Percentiles rank a stretch among this genome's conserved stretches.
Conservation (phyloP, 2,113 vertebrate genomes). For the Canis aureus region DNA sequence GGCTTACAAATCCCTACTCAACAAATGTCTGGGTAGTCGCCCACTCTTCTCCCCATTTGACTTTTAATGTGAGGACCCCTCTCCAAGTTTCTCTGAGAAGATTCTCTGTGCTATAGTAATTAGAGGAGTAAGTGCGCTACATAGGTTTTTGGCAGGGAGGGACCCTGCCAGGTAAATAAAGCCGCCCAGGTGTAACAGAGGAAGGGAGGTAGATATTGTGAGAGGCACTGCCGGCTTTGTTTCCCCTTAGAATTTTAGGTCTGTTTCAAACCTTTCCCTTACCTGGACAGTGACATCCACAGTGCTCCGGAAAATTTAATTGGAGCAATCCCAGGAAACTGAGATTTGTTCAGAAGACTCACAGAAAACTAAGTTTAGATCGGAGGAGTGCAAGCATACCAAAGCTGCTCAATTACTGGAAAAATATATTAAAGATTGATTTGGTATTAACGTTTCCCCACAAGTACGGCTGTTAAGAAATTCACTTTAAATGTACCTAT, state of each 20-base stretch:
- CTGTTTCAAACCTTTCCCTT: not conserved
- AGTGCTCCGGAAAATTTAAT: constrained; percentile 38
- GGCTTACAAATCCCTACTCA: not conserved
- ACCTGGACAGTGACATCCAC: not conserved
- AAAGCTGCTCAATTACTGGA: not conserved
- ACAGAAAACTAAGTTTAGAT: not conserved
- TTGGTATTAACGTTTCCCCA: not conserved
- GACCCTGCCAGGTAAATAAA: constrained; percentile 35
- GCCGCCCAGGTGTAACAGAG: constrained; percentile 46
- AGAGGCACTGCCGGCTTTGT: not conserved
- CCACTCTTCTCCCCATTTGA: not conserved
- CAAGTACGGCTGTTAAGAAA: not conserved
- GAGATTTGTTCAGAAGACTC: constrained; percentile 1
- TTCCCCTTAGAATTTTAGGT: not conserved
- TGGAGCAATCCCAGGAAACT: not conserved
- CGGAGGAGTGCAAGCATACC: not conserved
- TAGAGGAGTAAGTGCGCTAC: not conserved
- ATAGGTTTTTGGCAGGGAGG: constrained; percentile 25
- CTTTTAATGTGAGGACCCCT: not conserved
- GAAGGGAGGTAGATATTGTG: not conserved
- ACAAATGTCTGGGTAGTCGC: not conserved
- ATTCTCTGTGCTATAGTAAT: constrained; percentile 29
- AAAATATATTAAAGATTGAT: constrained; percentile 50
- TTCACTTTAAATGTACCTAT: not conserved
- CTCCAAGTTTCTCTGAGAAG: not conserved